Base-by-base conservation (phyloP, 2,888 invertebrate genomes). In the Agonopterix alstromeriana region DNA sequence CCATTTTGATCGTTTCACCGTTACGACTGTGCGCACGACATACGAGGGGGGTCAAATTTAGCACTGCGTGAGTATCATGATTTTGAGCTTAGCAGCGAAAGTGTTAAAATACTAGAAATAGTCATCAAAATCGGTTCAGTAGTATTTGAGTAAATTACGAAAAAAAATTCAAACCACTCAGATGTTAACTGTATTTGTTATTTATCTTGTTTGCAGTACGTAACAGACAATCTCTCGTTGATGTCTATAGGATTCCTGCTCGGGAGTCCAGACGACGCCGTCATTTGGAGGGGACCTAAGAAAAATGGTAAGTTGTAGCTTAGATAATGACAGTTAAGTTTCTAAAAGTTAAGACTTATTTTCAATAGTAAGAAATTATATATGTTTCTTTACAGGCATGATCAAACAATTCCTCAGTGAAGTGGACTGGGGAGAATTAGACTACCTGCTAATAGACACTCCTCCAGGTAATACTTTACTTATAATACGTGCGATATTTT, bases 271-370 rank as follows among this genome's bases (percentile, higher is more conserved):
- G 97, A 97, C 72, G 97, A 98, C 75, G 98, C 99, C 0, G 95
- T 99, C n/a, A 98, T 99, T 65, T 99, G 99, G 99, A 91, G 99
- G 62, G 99, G 99, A 35, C 99, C 99, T 0, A 97, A 98, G 80
- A 99, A 99, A 82, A 99, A 98, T 87, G 96, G 95, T 92, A 77
- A 55, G 48, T n/a, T n/a, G n/a, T 11, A 38, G 27, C 3, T 17
- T 17, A 3, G 0, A n/a, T n/a, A 3, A 17, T 3, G 3, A 2
- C 17, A 17, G 17, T 17, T 17, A 17, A 2, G 38, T 43, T 9
- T 10, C 17, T 36, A 14, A 41, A 10, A 9, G 17, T n/a, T 10
- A 4, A 10, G 40, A 40, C 40, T n/a, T n/a, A 10, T 7, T 9
- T 27, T 17, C 3, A 3, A 17, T 27, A 27, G 5, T 27, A 27